Evolutionary conservation across 1,140 invertebrate species (phyloP).

Genomic region (Ostrea edulis): DNA sequence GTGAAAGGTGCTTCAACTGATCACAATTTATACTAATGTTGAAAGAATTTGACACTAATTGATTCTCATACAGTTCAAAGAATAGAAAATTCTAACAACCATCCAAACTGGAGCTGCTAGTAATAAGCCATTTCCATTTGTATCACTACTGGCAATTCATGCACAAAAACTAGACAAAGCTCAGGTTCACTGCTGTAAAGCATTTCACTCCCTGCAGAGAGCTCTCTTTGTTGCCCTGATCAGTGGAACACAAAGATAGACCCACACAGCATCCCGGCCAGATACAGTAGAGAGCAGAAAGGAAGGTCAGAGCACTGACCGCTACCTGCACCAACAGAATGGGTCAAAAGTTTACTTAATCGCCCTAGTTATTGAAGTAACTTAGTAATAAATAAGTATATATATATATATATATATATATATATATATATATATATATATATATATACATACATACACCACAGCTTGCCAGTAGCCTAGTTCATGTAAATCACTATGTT

Average conservation of each 20-base stretch:
- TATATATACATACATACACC: no score
- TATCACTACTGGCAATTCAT: neutral
- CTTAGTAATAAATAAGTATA: neutral
- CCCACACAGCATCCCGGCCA: neutral
- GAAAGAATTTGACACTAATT: constrained; percentile 18
- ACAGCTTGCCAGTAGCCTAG: no score
- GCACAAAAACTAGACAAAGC: neutral
- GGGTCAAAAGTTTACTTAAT: constrained; percentile 18
- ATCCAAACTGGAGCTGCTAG: neutral
- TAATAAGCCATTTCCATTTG: neutral
- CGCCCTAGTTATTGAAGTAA: neutral
- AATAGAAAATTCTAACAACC: neutral
- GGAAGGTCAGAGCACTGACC: neutral
- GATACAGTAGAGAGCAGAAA: neutral
- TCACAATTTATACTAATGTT: neutral
- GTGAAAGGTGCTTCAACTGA: neutral
- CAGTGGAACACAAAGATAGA: neutral
- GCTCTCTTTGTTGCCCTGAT: neutral
- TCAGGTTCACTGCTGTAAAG: neutral
- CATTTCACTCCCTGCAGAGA: neutral
- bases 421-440: no score
- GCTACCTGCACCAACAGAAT: neutral
- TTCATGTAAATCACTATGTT: no score
- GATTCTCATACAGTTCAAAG: constrained; percentile 20
- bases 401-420: neutral